Base-by-base conservation (phyloP, 2,888 invertebrate species). In the Drosophila borborema region DNA sequence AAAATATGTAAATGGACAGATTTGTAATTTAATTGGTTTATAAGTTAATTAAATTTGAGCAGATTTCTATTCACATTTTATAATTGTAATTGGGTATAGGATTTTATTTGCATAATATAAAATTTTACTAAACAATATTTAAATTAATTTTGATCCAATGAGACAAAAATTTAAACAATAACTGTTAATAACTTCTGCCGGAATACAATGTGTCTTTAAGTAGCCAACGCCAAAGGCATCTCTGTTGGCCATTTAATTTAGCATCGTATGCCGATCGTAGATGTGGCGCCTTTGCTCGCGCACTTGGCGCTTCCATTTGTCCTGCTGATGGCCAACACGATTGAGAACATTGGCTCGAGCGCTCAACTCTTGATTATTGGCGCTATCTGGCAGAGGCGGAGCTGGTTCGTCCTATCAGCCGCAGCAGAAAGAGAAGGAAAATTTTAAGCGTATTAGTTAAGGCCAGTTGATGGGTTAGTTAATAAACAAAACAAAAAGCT, bases 301-400 rank as follows among this genome's bases (percentile, higher is more conserved):
- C 7, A 99, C 99, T 93, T 99, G 98, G 46, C 96, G 95, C 93
- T 99, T 99, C 99, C 99, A 99, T 91, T 98, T 98, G 93, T 98
- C 98, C 93, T 99, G 99, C 91, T 99, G 98, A 91, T 98, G 98
- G 0, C 98, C 98, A 49, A 99, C 98, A 72, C 99, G 95, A 94
- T 99, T 98, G 31, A 99, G 94, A 3, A 99, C 98, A 91, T 96
- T 96, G 36, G 92, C 92, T 43, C 97, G 95, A 2, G 96, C 95
- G 38, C 96, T 96, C 94, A 97, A 95, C 81, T 95, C 96, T 92
- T 97, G 97, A 20, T 96, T 95, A 74, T 74, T 85, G 69, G 96
- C 95, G 66, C 88, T 78, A 46, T 88, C 81, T 53, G 94, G 94
- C 73, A 94, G 94, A 28, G 95, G 92, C 0, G 95, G 94, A 76